These are phyloP conservation scores for Crossaster papposus DNA, from an alignment of 53 echinoderm and acorn worm genomes.

Conservation along the genomic window DNA sequence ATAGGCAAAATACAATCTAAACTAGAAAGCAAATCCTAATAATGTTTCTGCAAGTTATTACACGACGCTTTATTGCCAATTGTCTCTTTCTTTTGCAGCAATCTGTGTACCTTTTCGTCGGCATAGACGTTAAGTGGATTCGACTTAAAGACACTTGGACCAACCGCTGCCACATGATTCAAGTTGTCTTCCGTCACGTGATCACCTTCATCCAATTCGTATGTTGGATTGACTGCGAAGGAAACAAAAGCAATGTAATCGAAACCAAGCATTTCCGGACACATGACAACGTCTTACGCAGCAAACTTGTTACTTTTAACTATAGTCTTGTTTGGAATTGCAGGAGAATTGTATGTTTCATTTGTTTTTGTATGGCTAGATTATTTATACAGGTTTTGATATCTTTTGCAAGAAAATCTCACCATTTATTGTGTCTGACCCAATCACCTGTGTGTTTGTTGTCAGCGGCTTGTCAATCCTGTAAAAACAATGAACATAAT, in stretches of 20 bases:
- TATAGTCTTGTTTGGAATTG: no score
- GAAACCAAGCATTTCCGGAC: background rate
- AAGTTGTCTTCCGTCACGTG: background rate
- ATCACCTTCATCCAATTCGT: constrained; percentile 26
- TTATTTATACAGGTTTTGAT: no score
- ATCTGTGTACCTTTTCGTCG: background rate
- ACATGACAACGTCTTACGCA: no score
- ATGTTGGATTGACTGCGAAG: constrained; percentile 25
- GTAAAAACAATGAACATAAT: background rate
- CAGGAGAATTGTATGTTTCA: no score
- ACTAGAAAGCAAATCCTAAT: no score
- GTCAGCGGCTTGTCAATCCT: background rate
- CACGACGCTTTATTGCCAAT: no score
- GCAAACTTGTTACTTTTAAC: no score
- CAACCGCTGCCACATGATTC: background rate
- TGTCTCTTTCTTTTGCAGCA: no score
- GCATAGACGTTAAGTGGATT: background rate
- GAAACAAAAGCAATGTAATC: background rate
- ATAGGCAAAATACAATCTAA: no score
- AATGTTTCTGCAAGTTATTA: no score
- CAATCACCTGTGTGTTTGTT: background rate
- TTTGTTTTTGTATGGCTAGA: no score
- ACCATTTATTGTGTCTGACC: background rate
- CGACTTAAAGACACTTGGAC: background rate
- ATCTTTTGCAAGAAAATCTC: background rate